Evolutionary conservation across 2,888 invertebrate genomes (phyloP).

Genomic region (Erebia aethiops): DNA sequence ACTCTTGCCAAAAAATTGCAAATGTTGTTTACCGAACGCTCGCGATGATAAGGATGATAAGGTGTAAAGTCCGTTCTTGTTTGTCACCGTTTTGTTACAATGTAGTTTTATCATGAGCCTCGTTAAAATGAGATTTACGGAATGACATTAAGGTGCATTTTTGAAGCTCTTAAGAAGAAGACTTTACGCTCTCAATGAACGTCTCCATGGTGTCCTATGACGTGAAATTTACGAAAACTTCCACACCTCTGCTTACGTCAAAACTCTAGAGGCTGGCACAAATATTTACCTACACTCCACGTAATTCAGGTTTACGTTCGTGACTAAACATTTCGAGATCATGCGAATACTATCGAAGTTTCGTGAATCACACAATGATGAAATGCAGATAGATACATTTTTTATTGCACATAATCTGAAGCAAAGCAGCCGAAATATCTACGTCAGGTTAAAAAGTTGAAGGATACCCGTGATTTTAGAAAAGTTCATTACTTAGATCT

Average conservation of each 20-base stretch:
- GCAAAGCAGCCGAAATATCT: neutral
- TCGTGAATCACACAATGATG: slow-evolving; percentile 36
- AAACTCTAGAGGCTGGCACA: slow-evolving; percentile 46
- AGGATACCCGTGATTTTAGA: too few relatives aligned
- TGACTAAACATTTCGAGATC: slow-evolving; percentile 13
- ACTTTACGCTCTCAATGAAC: slow-evolving; percentile 24
- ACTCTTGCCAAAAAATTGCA: slow-evolving; percentile 39
- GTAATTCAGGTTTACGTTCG: slow-evolving; percentile 49
- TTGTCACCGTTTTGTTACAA: slow-evolving; percentile 35
- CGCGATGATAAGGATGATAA: slow-evolving; percentile 47
- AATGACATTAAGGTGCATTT: slow-evolving; percentile 12
- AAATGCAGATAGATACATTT: neutral
- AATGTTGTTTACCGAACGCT: slow-evolving; percentile 43
- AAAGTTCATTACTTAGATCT: too few relatives aligned
- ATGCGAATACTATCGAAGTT: slow-evolving; percentile 41
- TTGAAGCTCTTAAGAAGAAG: neutral
- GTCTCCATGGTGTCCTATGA: slow-evolving; percentile 47
- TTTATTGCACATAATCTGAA: slow-evolving; percentile 6
- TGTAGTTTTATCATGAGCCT: slow-evolving; percentile 34
- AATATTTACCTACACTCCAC: slow-evolving; percentile 63
- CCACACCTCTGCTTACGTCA: slow-evolving; percentile 73
- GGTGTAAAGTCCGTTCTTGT: slow-evolving; percentile 44
- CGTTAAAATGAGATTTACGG: slow-evolving; percentile 15
- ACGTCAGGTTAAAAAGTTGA: neutral
- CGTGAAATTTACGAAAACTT: slow-evolving; percentile 68